These are phyloP conservation scores for Felis catus DNA, from an alignment of 2,113 vertebrate species.

Conservation along the genomic window DNA sequence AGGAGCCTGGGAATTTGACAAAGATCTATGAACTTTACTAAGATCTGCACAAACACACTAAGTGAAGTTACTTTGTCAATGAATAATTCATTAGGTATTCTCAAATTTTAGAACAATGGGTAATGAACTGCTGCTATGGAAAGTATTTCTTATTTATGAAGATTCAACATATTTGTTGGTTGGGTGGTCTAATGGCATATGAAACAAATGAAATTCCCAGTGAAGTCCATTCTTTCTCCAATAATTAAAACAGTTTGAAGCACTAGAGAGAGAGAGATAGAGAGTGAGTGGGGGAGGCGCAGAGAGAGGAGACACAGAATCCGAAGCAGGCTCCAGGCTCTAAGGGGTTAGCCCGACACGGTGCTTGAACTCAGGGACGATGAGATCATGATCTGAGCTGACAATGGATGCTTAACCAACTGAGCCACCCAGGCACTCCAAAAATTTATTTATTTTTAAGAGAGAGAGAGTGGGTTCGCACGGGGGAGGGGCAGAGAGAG, in stretches of 20 bases:
- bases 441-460: too few species aligned
- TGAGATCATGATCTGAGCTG: too few species aligned
- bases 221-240: conserved; percentile 30
- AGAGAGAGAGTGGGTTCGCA: too few species aligned
- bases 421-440: too few species aligned
- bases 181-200: not conserved
- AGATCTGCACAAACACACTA: conserved; percentile 25
- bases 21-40: not conserved
- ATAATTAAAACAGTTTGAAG: conserved; percentile 15
- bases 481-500: too few species aligned
- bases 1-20: conserved; percentile 90
- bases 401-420: too few species aligned
- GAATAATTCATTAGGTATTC: not conserved
- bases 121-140: not conserved
- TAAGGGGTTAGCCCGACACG: too few species aligned
- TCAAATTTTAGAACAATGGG: not conserved
- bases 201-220: conserved; percentile 22
- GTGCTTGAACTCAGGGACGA: too few species aligned
- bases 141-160: conserved; percentile 45
- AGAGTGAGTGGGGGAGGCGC: too few species aligned
- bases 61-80: not conserved
- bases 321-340: too few species aligned
- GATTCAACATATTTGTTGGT: not conserved
- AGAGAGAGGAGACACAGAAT: too few species aligned
- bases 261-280: not conserved